Percentiles rank a stretch among this genome's conserved stretches.
Evolutionary conservation across 2,113 vertebrate genomes (phyloP).

Genomic region (Psittacara wagleri): DNA sequence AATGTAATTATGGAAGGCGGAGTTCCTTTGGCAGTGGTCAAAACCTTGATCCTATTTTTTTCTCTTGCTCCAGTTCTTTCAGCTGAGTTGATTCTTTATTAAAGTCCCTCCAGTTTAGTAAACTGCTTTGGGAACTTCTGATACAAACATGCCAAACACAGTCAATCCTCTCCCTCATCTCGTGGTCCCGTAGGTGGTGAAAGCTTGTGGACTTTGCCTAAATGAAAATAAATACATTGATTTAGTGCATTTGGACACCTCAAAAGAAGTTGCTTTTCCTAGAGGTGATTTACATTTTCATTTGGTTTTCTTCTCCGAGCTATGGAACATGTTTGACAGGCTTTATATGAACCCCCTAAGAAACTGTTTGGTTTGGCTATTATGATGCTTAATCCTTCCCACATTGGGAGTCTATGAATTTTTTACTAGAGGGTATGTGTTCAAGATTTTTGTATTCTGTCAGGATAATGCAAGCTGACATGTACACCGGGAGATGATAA

Average conservation of each 20-base stretch:
- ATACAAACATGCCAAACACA: not conserved
- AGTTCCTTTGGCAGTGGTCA: not conserved
- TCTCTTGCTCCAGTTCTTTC: not conserved
- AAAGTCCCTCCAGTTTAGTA: not conserved
- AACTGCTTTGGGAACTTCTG: not conserved
- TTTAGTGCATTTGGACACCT: conserved; percentile 5
- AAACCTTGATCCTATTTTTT: not conserved
- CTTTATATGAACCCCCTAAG: not conserved
- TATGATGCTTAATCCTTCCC: not conserved
- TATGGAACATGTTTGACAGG: not conserved
- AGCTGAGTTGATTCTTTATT: not conserved
- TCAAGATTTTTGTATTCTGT: not conserved
- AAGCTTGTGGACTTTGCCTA: not conserved
- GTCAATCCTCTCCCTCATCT: not conserved
- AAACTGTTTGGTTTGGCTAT: not conserved
- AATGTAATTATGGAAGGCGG: not conserved
- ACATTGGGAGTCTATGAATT: not conserved
- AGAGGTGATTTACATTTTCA: conserved; percentile 21
- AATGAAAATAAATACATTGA: not conserved
- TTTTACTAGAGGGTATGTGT: not conserved
- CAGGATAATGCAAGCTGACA: conserved; percentile 7
- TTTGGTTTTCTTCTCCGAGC: conserved; percentile 43
- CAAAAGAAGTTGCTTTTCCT: conserved; percentile 6
- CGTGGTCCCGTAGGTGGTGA: not conserved
- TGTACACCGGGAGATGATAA: not conserved